These are phyloP conservation scores for Siphlonurus alternatus DNA, from an alignment of 2,888 invertebrate genomes.

Conservation along the genomic window DNA sequence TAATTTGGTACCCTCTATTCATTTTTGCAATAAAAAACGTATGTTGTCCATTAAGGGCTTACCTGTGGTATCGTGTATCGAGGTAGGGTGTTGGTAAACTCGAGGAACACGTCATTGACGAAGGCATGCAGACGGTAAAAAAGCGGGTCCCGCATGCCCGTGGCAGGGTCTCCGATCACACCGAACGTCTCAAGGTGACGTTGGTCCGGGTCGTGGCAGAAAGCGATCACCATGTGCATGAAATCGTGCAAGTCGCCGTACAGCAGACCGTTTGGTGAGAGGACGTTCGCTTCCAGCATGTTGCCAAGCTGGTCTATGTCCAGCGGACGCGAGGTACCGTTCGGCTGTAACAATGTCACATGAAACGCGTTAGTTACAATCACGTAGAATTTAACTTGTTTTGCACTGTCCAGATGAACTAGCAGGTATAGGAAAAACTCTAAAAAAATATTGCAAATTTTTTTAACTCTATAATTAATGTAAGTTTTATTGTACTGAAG, in stretches of 20 bases:
- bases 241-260: conserved; percentile 73
- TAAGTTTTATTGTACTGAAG: too few relatives aligned
- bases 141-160: conserved; percentile 73
- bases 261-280: conserved; percentile 48
- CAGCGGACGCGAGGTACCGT: conserved; percentile 27
- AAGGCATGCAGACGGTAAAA: conserved; percentile 77
- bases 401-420: too few relatives aligned
- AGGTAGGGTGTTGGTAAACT: conserved; percentile 52
- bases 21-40: too few relatives aligned
- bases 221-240: conserved; percentile 62
- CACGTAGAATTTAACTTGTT: too few relatives aligned
- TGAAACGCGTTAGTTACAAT: too few relatives aligned
- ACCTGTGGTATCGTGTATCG: conserved; percentile 45
- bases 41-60: too few relatives aligned
- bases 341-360: too few relatives aligned
- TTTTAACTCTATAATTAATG: too few relatives aligned
- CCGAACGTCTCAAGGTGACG: conserved; percentile 57
- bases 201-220: conserved; percentile 65
- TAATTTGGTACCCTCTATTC: too few relatives aligned
- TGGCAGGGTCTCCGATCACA: conserved; percentile 68
- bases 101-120: conserved; percentile 59
- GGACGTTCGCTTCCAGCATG: conserved; percentile 53
- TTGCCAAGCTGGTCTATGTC: conserved; percentile 69
- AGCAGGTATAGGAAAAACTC: too few relatives aligned
- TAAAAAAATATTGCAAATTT: too few relatives aligned